Evolutionary conservation across 2,888 invertebrate species (phyloP), one percentile per base, ranked within the genome.

Genomic region (Ophion ventricosus): DNA sequence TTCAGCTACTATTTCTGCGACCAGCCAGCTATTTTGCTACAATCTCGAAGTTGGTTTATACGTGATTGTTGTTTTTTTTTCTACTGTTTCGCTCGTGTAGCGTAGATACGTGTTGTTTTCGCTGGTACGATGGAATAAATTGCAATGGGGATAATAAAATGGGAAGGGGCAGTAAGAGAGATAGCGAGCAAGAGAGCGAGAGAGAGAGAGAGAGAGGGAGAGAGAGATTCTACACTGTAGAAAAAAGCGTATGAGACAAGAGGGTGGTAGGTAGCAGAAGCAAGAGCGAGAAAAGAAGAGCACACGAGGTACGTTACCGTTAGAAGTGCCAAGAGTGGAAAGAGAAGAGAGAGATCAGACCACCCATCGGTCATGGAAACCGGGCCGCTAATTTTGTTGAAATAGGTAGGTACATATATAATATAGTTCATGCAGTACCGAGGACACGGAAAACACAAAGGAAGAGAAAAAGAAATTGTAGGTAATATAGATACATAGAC

Each of bases 321-420:
- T 83, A 83, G 72, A 80, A 73, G 59, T 73, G 72, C 72, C 59
- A 57, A 67, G 80, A 61, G 63, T 64, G 63, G 82, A 78, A 63
- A 76, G 7, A 64, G 56, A 75, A 43, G 70, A 64, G 70, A 64
- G 74, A 49, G 64, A 43, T 43, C 64, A 20, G 56, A 77, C 82
- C 78, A 82, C 83, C 80, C 80, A 80, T 83, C 83, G 77, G 83
- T 83, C 76, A 83, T 83, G 80, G 83, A 83, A 83, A 83, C 76
- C 59, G 73, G 73, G 80, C 76, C 63, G 80, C 83, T 77, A 77
- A 83, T 83, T 83, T 83, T 80, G 35, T 77, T 83, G 63, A 80
- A 83, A 80, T 77, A 64, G 63, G 67, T 61, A 73, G 75, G 66
- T 83, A 49, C 66, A 72, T 73, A 77, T 67, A 35, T 73, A 17